Percentiles rank a stretch among this genome's conserved stretches.
phyloP scores from a whole-genome alignment of 2,113 vertebrate species.

The Argyrosomus japonicus region DNA sequence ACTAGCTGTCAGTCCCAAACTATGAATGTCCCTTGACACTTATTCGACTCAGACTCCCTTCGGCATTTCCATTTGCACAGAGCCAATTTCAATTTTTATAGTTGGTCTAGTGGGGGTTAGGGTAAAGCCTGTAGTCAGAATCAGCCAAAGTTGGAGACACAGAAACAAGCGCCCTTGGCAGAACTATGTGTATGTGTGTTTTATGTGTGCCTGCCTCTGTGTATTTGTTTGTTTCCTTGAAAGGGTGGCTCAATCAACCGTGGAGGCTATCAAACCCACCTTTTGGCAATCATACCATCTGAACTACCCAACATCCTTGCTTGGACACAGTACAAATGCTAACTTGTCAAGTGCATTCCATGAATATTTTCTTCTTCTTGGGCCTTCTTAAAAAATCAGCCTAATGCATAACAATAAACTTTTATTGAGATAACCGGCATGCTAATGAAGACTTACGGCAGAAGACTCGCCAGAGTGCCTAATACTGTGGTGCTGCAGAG shows the following conservation, averaged over 20 bases:
- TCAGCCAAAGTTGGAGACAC: conserved; percentile 47
- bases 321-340: no score
- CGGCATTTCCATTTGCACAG: conserved; percentile 69
- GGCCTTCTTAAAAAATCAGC: background rate
- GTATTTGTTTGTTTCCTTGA: conserved; percentile 16
- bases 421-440: background rate
- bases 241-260: conserved; percentile 23
- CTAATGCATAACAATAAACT: conserved; percentile 7
- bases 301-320: background rate
- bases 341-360: conserved; percentile 2
- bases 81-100: conserved; percentile 72
- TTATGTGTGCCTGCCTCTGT: background rate
- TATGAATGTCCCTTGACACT: conserved; percentile 69
- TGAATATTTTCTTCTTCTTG: background rate
- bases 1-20: conserved; percentile 70
- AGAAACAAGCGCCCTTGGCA: conserved; percentile 42
- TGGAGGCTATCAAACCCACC: conserved; percentile 7
- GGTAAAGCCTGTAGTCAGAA: conserved; percentile 44
- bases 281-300: background rate
- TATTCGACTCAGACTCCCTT: conserved; percentile 64
- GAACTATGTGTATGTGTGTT: conserved; percentile 32
- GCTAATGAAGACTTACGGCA: conserved; percentile 11
- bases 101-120: conserved; percentile 30
- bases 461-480: background rate
- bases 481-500: conserved; percentile 1